Evolutionary conservation across 2,113 vertebrate genomes (phyloP), one percentile per base, ranked within the genome.

Genomic region (Tyrannus savana): DNA sequence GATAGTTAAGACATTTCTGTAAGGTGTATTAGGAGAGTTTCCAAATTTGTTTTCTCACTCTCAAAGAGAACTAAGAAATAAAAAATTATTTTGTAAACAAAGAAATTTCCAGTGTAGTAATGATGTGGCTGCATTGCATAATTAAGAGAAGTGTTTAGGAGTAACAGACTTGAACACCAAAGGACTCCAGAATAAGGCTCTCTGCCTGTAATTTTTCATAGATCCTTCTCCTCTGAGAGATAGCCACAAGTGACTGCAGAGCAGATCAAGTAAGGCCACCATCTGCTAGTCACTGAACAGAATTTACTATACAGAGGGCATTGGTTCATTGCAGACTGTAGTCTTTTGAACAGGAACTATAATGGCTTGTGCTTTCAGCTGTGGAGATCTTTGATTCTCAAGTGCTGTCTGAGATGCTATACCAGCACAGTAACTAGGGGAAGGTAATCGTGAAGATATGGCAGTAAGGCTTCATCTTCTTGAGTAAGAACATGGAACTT

Each of bases 41-140:
- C 82, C 85, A 92, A 52, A 94, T 93, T 68, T 74, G 46, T 78
- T 96, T 94, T 94, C 86, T 84, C 46, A 73, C 50, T 14, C 81
- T 50, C 33, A 62, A 63, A 53, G 23, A 93, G 19, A 87, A 28
- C 73, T 87, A 74, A 88, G 80, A 84, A 47, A 44, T 62, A 56
- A 75, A 90, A 87, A 55, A 68, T 6, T 0, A 58, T 72, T 90
- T 87, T 88, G 88, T 81, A 94, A 96, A 94, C 64, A 89, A 83
- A 55, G 37, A 21, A 27, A 88, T 96, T 94, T 95, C 58, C 85
- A 95, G n/a, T 73, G 75, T 53, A 64, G 31, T 80, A 84, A 27
- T 60, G n/a, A 77, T 49, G 58, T 63, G 84, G 62, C 66, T 76
- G 76, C 41, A 67, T 53, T 84, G 67, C 72, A 89, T 88, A 81